Conservation (phyloP, 2,888 invertebrate species). For the Trypoxylon attenuatum region DNA sequence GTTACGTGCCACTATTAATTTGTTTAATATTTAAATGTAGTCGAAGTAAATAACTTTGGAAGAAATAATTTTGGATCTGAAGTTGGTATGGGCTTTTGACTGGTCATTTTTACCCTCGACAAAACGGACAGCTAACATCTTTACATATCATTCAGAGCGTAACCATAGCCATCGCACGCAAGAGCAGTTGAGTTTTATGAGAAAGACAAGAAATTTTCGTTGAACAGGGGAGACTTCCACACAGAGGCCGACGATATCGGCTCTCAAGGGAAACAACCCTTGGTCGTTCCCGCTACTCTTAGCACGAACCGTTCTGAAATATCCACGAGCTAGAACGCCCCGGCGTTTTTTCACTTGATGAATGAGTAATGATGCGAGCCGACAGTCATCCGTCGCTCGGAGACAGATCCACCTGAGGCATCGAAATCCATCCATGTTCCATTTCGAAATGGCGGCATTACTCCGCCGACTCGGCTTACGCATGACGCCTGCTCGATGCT, state of each 20-base stretch:
- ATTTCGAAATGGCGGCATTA: constrained; percentile 26
- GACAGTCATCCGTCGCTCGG: constrained; percentile 23
- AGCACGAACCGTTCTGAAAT: constrained; percentile 45
- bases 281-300: constrained; percentile 21
- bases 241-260: constrained; percentile 42
- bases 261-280: constrained; percentile 46
- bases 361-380: constrained; percentile 50
- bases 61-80: not conserved
- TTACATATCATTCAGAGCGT: constrained; percentile 40
- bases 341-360: constrained; percentile 48
- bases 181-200: constrained; percentile 52
- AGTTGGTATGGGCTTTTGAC: constrained; percentile 21
- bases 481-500: not conserved
- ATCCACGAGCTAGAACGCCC: constrained; percentile 44
- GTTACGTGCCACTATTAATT: too few relatives aligned
- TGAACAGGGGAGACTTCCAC: constrained; percentile 33
- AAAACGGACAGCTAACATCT: constrained; percentile 1
- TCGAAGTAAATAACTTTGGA: not conserved
- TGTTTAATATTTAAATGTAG: not conserved
- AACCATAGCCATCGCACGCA: constrained; percentile 48
- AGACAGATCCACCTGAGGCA: constrained; percentile 24
- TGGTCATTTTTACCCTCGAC: constrained; percentile 34
- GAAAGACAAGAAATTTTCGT: constrained; percentile 40
- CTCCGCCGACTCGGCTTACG: not conserved
- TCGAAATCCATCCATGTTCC: constrained; percentile 18